Evolutionary conservation across 2,888 invertebrate species (phyloP), one percentile per base, ranked within the genome.

Genomic region (Chorisops tibialis): DNA sequence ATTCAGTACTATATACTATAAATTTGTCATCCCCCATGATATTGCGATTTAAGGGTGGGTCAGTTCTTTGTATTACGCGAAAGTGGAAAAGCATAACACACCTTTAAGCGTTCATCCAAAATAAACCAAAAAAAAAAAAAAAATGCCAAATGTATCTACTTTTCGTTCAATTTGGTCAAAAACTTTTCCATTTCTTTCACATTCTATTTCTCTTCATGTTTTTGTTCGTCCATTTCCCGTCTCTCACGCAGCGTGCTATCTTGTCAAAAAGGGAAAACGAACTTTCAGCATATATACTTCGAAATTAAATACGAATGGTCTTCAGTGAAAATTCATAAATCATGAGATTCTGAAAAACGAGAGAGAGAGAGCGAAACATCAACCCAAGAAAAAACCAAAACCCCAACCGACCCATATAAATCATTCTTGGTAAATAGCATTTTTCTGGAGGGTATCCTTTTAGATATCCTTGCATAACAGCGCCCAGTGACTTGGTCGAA

Each of bases 341-440:
- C 54, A 54, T 54, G 18, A 18, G 43, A 54, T 43, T 41, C 54
- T 14, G 24, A 38, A 51, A 51, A 24, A 24, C 4, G 24, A 7
- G 24, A 24, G n/a, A n/a, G n/a, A 24, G 4, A 24, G 4, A 24
- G 4, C 4, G 4, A 24, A 7, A 24, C 24, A 24, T 7, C 24
- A 24, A 5, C 24, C 24, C 4, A 24, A 38, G 3, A 35, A 50
- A 48, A 50, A 19, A 9, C 65, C 59, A 67, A 68, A 69, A 67
- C 69, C 67, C 68, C 71, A 72, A 72, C 70, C 72, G 69, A 72
- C 68, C 72, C 70, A 71, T 69, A 76, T 76, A 76, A 75, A 76
- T 76, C 76, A 76, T 72, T 73, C 70, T 22, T 14, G 24, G 41
- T 54, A 51, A 51, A 51, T 18, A 51, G 51, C 38, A 51, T 51